Base-by-base conservation (phyloP, 2,113 vertebrate species). In the Chlamydotis undulata region DNA sequence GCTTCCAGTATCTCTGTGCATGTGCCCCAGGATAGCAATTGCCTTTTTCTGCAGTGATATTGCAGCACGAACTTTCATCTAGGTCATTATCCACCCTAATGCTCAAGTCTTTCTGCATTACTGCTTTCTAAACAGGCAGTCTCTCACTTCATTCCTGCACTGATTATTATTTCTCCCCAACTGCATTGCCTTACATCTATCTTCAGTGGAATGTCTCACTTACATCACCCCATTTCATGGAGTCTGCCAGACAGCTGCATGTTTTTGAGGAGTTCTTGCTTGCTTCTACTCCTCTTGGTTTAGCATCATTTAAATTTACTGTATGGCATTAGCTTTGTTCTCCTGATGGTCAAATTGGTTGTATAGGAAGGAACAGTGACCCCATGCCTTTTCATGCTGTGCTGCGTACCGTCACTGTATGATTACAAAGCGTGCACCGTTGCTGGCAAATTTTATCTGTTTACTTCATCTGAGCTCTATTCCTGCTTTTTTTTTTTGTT, bases 111-210 rank as follows among this genome's bases (percentile, higher is more conserved):
- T 93, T 93, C 80, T 96, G 96, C 95, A 92, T 96, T 96, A 84
- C 91, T 95, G 92, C 93, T 96, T 97, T 96, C 91, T 88, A 93
- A 96, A 94, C 93, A 94, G 96, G 96, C 85, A 87, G 73, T 92
- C 92, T 94, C 89, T 91, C 89, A 68, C 95, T 96, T 96, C 89
- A 83, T 94, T 94, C 94, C 94, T 94, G 71, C 64, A 74, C 91
- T 96, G 94, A 91, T 94, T 87, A 92, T 94, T 96, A 94, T 96
- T 96, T 95, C 87, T 96, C 78, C 93, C 93, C 85, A 91, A 93
- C 88, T 95, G 75, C 92, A 87, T 70, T 91, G 91, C 92, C 85
- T 87, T 95, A 55, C 77, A 89, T 97, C 86, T 90, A 57, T 96
- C 91, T 92, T 69, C 86, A 71, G 76, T 89, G 83, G 88, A 92